These are phyloP conservation scores for Drosophila sechellia DNA, from an alignment of 1,140 invertebrate genomes.

Conservation along the genomic window DNA sequence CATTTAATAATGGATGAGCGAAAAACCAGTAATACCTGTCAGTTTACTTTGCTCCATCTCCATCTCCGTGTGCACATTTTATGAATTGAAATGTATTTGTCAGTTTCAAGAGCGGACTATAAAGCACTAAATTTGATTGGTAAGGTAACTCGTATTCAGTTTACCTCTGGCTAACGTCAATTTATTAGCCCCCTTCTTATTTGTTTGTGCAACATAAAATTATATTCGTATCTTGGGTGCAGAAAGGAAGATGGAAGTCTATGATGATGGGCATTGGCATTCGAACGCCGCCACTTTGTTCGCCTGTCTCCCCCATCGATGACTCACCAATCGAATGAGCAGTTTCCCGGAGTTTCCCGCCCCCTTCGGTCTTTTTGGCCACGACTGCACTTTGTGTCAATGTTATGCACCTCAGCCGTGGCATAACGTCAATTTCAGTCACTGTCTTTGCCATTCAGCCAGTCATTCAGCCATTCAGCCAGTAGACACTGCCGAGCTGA, in stretches of 20 bases:
- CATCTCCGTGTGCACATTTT: not conserved
- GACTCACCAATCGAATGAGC: slow-evolving; percentile 16
- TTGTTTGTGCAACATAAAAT: no score
- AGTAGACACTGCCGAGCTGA: slow-evolving; percentile 12
- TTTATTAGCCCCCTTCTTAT: no score
- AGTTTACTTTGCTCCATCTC: slow-evolving; percentile 3
- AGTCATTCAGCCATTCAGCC: slow-evolving; percentile 10
- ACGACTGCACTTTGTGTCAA: slow-evolving; percentile 73
- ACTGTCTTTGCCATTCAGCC: slow-evolving; percentile 37
- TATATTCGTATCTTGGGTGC: no score
- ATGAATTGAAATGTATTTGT: not conserved
- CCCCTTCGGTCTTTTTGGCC: not conserved
- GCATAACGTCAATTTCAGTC: slow-evolving; percentile 62
- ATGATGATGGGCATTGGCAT: not conserved
- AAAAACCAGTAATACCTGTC: slow-evolving; percentile 13
- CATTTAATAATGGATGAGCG: slow-evolving; percentile 21
- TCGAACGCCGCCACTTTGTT: slow-evolving; percentile 14
- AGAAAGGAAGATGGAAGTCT: not conserved
- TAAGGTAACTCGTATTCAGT: no score
- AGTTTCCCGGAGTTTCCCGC: slow-evolving; percentile 5
- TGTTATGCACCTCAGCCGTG: slow-evolving; percentile 73
- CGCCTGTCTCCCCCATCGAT: slow-evolving; percentile 7
- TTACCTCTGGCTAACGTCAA: no score
- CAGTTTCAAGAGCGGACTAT: not conserved
- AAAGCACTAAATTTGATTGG: not conserved